Conservation (phyloP, 1,140 invertebrate genomes). For the Leptopilina clavipes region DNA sequence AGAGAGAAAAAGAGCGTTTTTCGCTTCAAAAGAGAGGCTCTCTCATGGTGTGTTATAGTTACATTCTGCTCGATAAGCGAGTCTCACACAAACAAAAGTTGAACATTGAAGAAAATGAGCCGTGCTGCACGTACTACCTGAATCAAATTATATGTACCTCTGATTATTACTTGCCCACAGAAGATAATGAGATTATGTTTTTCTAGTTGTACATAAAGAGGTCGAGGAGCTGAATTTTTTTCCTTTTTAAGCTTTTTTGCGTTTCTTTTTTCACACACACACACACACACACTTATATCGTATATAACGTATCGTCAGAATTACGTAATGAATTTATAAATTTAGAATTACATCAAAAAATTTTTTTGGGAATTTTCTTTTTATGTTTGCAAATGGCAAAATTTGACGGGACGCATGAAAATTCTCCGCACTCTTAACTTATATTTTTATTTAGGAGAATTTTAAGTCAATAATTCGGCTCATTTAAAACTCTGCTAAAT, state of each 20-base stretch:
- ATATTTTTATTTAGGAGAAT: too few species aligned
- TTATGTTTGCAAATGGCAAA: too few species aligned
- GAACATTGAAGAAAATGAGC: slow-evolving; percentile 30
- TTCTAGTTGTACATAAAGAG: slow-evolving; percentile 5
- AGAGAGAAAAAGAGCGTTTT: background rate
- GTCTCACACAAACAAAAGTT: slow-evolving; percentile 26
- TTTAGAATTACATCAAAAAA: too few species aligned
- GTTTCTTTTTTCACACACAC: background rate
- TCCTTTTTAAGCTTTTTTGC: background rate
- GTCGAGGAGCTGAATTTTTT: slow-evolving; percentile 11
- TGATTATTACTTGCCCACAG: slow-evolving; percentile 30
- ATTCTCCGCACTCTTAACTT: too few species aligned
- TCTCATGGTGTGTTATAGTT: slow-evolving; percentile 16
- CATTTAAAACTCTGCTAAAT: too few species aligned
- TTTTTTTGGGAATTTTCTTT: too few species aligned
- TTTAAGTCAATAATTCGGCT: too few species aligned
- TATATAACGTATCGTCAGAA: background rate
- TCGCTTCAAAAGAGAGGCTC: slow-evolving; percentile 20
- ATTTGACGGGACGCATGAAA: too few species aligned
- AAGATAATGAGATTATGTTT: slow-evolving; percentile 33
- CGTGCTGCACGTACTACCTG: slow-evolving; percentile 27
- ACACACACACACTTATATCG: background rate
- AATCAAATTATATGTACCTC: slow-evolving; percentile 32
- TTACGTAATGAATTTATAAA: too few species aligned
- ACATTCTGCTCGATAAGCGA: slow-evolving; percentile 27